These are phyloP conservation scores for Hylyphantes graminicola DNA, from an alignment of 1,140 invertebrate species.

Conservation along the genomic window DNA sequence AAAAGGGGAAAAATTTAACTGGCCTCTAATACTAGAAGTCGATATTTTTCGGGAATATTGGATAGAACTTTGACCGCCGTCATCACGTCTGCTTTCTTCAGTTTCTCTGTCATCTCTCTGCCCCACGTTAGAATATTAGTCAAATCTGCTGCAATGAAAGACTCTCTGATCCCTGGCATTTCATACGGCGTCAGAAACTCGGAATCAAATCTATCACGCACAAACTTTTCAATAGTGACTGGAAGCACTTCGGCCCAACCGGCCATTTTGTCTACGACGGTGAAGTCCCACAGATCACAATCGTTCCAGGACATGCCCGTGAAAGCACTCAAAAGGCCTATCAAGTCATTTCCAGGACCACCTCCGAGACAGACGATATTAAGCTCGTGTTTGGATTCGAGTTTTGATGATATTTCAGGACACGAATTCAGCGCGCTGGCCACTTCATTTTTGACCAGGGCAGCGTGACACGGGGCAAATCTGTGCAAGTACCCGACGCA, in stretches of 20 bases:
- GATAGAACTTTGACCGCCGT: background rate
- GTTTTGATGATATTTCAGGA: background rate
- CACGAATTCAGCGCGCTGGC: background rate
- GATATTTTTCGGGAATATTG: background rate
- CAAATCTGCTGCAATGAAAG: background rate
- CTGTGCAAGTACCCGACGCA: constrained; percentile 14
- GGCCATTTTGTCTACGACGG: background rate
- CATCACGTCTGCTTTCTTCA: background rate
- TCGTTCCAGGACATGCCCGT: background rate
- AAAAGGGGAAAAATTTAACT: too few species aligned
- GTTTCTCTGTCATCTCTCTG: background rate
- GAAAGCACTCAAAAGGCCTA: background rate
- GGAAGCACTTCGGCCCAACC: background rate
- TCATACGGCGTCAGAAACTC: background rate
- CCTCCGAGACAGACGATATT: constrained; percentile 9
- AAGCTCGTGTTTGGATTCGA: background rate
- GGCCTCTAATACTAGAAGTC: background rate
- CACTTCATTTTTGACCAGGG: background rate
- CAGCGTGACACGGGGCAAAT: background rate
- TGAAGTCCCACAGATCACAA: background rate
- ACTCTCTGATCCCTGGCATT: background rate
- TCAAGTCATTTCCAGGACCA: constrained; percentile 3
- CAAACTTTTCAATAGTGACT: background rate
- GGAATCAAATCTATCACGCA: background rate
- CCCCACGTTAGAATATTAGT: background rate